Base-by-base conservation (phyloP, 2,888 invertebrate genomes). In the Netelia virgata region DNA sequence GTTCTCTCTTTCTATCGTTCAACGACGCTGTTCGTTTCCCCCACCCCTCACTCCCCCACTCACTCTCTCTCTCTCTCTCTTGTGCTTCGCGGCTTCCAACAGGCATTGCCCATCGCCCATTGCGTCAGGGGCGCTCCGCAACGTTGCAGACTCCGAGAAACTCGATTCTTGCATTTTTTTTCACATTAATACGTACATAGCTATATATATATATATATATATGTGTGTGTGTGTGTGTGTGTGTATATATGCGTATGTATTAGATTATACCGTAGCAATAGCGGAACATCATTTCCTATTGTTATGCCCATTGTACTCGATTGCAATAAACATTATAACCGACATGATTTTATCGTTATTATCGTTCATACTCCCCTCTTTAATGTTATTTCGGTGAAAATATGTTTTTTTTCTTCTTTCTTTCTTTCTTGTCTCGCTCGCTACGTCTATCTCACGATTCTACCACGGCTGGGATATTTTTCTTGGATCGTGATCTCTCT, bases 11-110 rank as follows among this genome's bases (percentile, higher is more conserved):
- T 61, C 20, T 47, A 47, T 23, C 28, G 57, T 73, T 61, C 61
- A 61, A 61, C 61, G 61, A 36, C 28, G 61, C 61, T 5, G 61
- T 28, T 61, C 14, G 8, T 36, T 36, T 59, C 73, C 70, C 55
- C 43, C 72, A 50, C n/a, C 36, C 53, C 53, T 23, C 3, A 23
- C 23, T 23, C 0, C 3, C 23, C 3, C 23, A 3, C 23, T 23
- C n/a, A n/a, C 23, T 23, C 23, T 23, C 23, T 72, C 73, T 18
- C 82, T 82, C 61, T 64, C 66, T 57, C 59, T 72, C 74, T 55
- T 57, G 75, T 50, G 75, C 79, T 72, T 72, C 85, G 64, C 79
- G 77, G 66, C 66, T 80, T 80, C 77, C 83, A 72, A 57, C 75
- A 55, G 43, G 23, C 20, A 41, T 73, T 59, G 78, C 66, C 82